phyloP scores from a whole-genome alignment of 2,113 vertebrate species.

The Laticauda colubrina region DNA sequence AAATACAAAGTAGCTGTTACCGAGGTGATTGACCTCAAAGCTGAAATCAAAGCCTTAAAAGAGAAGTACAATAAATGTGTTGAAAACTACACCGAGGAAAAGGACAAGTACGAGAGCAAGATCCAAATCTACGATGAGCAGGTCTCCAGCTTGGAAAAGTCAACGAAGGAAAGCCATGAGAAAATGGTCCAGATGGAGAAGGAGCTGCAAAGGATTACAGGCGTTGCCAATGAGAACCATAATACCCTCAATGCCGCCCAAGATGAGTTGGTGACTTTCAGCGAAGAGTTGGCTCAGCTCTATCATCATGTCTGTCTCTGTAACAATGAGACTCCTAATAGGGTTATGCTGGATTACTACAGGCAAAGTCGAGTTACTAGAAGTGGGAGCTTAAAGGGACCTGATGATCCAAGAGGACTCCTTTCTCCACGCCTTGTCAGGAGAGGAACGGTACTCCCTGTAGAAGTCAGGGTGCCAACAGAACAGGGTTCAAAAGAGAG shows the following conservation, averaged over 20 bases:
- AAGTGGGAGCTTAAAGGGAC: slow-evolving; percentile 88
- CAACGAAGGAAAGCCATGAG: slow-evolving; percentile 81
- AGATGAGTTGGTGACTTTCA: slow-evolving; percentile 95
- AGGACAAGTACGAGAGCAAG: slow-evolving; percentile 77
- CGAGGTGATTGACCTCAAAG: slow-evolving; percentile 95
- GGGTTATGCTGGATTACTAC: slow-evolving; percentile 98
- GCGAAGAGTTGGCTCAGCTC: slow-evolving; percentile 95
- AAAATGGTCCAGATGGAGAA: slow-evolving; percentile 82
- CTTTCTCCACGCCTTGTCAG: slow-evolving; percentile 88
- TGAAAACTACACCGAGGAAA: slow-evolving; percentile 86
- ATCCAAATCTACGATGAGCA: slow-evolving; percentile 81
- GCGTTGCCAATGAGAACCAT: slow-evolving; percentile 84
- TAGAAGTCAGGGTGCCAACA: slow-evolving; percentile 72
- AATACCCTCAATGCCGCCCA: slow-evolving; percentile 89
- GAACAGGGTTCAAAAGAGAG: slow-evolving; percentile 83
- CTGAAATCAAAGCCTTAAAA: slow-evolving; percentile 94
- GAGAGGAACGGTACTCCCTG: slow-evolving; percentile 76
- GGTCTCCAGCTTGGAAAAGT: slow-evolving; percentile 81
- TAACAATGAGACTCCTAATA: slow-evolving; percentile 97
- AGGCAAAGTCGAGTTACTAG: slow-evolving; percentile 91
- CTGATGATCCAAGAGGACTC: slow-evolving; percentile 86
- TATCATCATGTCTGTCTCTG: slow-evolving; percentile 98
- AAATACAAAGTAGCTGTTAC: slow-evolving; percentile 97
- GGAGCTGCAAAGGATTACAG: slow-evolving; percentile 80
- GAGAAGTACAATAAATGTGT: slow-evolving; percentile 91